Evolutionary conservation across 2,113 vertebrate genomes (phyloP), one percentile per base, ranked within the genome.

Genomic region (Bujurquina vittata): DNA sequence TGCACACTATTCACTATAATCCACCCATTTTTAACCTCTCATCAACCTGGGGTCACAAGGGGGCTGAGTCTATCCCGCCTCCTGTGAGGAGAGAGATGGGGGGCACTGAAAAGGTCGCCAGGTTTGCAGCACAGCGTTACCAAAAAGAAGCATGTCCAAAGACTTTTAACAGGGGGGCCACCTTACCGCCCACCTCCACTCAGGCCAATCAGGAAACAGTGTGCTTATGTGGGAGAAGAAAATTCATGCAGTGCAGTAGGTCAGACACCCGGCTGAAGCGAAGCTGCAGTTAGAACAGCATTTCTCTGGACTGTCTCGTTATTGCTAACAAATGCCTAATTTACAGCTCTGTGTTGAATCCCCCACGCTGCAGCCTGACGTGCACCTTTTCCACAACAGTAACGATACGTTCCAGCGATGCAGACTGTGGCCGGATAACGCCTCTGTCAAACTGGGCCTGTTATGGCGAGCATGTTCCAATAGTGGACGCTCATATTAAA

Each of bases 361-460:
- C 14, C 67, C 67, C 52, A 54, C 43, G 26, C 67, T 54, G 10
- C 8, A 54, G 46, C 46, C 17, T 31, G 18, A 54, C 67, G 0
- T 72, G 2, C 67, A 72, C 40, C 67, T 31, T 54, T 69, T 12
- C 17, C 67, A n/a, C 17, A 72, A 72, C 46, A 46, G 6, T n/a
- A 54, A 72, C 46, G 20, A 52, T 26, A 33, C 9, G 31, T 14
- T 54, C 3, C 67, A n/a, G 17, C 26, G 5, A 52, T 0, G 65
- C 17, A n/a, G 65, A 54, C 46, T n/a, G n/a, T n/a, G n/a, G n/a
- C n/a, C n/a, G 0, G 0, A 29, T 7, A 1, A 18, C 49, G 7
- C 7, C 11, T 3, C 37, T 46, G 63, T 69, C 1, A 49, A 0
- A 29, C 22, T 49, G 40, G 23, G 29, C 63, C 9, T 10, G 40